Conservation (phyloP, 2,113 vertebrate species). For the Puntigrus tetrazona region DNA sequence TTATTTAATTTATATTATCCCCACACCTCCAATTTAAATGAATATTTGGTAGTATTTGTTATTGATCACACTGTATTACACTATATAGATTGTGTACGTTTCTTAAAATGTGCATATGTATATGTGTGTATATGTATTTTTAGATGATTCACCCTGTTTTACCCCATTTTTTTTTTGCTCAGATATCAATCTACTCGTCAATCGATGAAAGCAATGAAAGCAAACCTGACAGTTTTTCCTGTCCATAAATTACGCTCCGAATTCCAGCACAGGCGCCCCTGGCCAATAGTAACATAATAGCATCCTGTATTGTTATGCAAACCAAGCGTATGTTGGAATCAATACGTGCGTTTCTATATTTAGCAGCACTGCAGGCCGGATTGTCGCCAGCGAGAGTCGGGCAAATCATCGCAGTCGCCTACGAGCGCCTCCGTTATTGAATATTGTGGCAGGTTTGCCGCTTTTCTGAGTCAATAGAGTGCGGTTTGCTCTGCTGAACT, state of each 20-base stretch:
- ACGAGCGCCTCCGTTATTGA: conserved; percentile 35
- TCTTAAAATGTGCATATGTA: no score
- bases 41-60: no score
- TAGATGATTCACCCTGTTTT: no score
- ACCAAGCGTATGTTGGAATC: conserved; percentile 46
- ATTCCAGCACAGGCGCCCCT: conserved; percentile 30
- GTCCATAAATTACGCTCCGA: not conserved
- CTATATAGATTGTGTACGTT: no score
- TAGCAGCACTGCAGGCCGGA: conserved; percentile 50
- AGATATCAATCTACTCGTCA: not conserved
- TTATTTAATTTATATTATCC: no score
- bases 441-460: conserved; percentile 27
- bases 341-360: conserved; percentile 53
- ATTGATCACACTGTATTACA: no score
- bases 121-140: no score
- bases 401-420: conserved; percentile 46
- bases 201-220: conserved; percentile 17
- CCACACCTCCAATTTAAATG: no score
- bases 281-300: conserved; percentile 44
- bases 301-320: conserved; percentile 53
- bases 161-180: not conserved
- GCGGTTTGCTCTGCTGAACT: not conserved
- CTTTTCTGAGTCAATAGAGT: conserved; percentile 49
- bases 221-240: conserved; percentile 3
- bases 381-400: conserved; percentile 42